Evolutionary conservation across 64 coral and sea anemone genomes (phyloP).

Genomic region (Stylophora pistillata): DNA sequence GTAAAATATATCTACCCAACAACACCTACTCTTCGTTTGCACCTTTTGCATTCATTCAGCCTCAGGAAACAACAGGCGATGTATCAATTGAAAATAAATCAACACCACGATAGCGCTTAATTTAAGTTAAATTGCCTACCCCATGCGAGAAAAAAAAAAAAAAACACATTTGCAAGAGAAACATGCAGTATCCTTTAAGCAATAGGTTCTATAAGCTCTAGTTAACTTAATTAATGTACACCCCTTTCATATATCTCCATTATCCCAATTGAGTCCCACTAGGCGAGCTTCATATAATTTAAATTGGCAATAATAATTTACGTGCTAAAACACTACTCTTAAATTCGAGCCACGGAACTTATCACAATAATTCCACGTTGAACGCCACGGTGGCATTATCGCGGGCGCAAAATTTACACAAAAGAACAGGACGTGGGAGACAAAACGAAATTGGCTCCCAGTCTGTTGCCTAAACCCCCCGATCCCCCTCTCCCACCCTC

Average conservation of each 20-base stretch:
- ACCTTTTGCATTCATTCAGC: no score
- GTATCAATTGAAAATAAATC: neutral
- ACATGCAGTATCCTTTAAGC: neutral
- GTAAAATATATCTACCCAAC: no score
- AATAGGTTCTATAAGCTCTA: neutral
- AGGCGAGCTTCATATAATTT: neutral
- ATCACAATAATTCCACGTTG: neutral
- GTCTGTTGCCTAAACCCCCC: neutral
- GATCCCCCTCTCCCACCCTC: neutral
- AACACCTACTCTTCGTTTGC: no score
- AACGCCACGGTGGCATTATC: neutral
- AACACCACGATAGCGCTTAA: neutral
- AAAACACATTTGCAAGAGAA: neutral
- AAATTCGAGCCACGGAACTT: neutral
- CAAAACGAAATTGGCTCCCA: neutral
- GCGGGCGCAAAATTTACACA: neutral
- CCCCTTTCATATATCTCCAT: neutral
- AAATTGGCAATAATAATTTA: constrained; percentile 1
- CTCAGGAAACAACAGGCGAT: no score
- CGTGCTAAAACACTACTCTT: neutral
- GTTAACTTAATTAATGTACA: neutral
- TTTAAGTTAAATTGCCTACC: neutral
- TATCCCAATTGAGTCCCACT: neutral
- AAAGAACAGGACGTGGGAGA: neutral
- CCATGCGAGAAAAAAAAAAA: neutral